Percentiles rank a stretch among this genome's conserved stretches.
These are phyloP conservation scores for Triplophysa rosa DNA, from an alignment of 2,113 vertebrate genomes.

Conservation along the genomic window DNA sequence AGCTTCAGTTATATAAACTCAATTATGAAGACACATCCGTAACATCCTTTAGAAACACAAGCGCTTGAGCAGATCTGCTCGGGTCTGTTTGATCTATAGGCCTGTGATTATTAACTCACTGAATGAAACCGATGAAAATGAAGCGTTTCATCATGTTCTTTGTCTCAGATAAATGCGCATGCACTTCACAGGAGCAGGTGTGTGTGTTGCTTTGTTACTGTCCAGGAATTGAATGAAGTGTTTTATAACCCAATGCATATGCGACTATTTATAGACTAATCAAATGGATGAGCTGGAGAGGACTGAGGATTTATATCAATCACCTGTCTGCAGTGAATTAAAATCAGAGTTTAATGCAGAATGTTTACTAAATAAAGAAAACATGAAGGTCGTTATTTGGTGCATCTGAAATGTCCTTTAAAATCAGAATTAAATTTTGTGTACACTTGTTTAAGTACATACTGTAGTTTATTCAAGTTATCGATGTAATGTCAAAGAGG, in stretches of 20 bases:
- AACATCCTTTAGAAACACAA: slow-evolving; percentile 11
- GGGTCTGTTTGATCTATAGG: slow-evolving; percentile 57
- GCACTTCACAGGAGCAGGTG: slow-evolving; percentile 54
- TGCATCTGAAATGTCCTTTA: no score
- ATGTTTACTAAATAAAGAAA: background rate
- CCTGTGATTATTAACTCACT: slow-evolving; percentile 63
- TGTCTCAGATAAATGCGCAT: slow-evolving; percentile 19
- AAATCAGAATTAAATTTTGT: no score
- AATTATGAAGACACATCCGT: background rate
- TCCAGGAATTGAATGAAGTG: slow-evolving; percentile 46
- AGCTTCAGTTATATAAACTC: background rate
- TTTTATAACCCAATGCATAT: slow-evolving; percentile 24
- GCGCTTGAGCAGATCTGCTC: slow-evolving; percentile 65
- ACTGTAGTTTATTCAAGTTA: slow-evolving; percentile 60
- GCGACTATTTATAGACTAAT: slow-evolving; percentile 36
- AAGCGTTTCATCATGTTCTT: slow-evolving; percentile 50
- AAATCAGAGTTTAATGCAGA: background rate
- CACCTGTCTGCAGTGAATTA: background rate
- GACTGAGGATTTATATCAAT: background rate
- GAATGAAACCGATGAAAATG: slow-evolving; percentile 43
- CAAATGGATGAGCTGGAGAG: background rate
- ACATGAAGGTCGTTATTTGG: background rate
- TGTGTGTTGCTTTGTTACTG: slow-evolving; percentile 42
- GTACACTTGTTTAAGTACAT: slow-evolving; percentile 41
- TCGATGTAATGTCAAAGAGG: slow-evolving; percentile 48